These are phyloP conservation scores for Nasonia giraulti DNA, from an alignment of 1,140 invertebrate genomes.

Conservation along the genomic window DNA sequence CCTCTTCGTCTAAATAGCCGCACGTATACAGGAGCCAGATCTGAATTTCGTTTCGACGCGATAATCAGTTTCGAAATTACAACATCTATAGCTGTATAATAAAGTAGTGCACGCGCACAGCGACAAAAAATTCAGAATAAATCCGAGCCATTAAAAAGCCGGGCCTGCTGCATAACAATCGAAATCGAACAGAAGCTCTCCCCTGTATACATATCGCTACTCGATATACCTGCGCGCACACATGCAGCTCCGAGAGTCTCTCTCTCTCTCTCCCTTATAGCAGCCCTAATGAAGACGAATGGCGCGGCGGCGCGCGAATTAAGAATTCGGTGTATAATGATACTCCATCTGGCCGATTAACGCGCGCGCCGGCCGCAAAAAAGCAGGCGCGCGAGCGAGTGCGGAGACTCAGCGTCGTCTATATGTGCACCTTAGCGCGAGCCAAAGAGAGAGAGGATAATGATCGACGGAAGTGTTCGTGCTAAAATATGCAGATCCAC, in stretches of 20 bases:
- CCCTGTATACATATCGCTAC: too few relatives aligned
- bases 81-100: not conserved
- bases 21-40: not conserved
- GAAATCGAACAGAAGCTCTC: not conserved
- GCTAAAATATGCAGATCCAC: constrained; percentile 74
- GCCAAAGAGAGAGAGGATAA: constrained; percentile 63
- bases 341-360: constrained; percentile 45
- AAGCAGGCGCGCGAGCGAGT: constrained; percentile 5
- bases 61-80: too few relatives aligned
- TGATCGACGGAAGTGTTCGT: constrained; percentile 74
- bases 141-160: too few relatives aligned
- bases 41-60: not conserved
- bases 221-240: too few relatives aligned
- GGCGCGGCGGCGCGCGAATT: constrained; percentile 26
- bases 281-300: constrained; percentile 49
- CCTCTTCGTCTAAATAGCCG: not conserved
- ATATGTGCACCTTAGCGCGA: constrained; percentile 15
- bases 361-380: constrained; percentile 35
- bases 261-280: not conserved
- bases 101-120: too few relatives aligned
- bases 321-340: constrained; percentile 42
- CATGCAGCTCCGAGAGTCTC: not conserved
- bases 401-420: not conserved
- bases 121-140: too few relatives aligned
- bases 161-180: not conserved